Evolutionary conservation across 2,113 vertebrate genomes (phyloP).

Genomic region (Oryzias woworae): DNA sequence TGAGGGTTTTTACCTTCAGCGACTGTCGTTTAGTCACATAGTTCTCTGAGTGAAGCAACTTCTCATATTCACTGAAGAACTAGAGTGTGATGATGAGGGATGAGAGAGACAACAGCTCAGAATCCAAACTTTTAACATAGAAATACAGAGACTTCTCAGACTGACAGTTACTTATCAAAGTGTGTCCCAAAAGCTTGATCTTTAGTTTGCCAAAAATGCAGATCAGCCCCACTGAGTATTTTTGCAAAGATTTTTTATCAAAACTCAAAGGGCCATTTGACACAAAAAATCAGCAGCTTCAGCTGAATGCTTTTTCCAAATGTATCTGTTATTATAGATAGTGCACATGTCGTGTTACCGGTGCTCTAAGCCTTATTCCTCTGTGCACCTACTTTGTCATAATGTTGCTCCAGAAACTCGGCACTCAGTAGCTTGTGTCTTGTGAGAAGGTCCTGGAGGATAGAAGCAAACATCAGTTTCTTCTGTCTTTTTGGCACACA

Average conservation of each 20-base stretch:
- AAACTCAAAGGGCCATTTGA: no score
- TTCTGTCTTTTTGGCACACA: no score
- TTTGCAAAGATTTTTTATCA: no score
- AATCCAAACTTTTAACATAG: background rate
- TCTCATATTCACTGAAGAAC: constrained; percentile 98
- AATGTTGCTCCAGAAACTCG: constrained; percentile 96
- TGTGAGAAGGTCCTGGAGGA: constrained; percentile 89
- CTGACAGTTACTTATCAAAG: constrained; percentile 37
- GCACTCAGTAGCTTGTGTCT: constrained; percentile 95
- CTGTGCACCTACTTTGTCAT: constrained; percentile 86
- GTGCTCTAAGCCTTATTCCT: background rate
- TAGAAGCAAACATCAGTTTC: no score
- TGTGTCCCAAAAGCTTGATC: constrained; percentile 6
- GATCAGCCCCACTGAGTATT: no score
- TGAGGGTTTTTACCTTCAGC: constrained; percentile 84
- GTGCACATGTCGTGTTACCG: background rate
- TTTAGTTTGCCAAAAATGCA: no score
- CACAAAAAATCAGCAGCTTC: no score
- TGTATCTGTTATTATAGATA: background rate
- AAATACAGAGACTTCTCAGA: constrained; percentile 20
- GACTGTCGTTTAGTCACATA: constrained; percentile 98
- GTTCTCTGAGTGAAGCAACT: constrained; percentile 96
- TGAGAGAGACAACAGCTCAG: background rate
- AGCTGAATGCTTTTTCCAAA: no score
- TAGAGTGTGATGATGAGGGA: constrained; percentile 56